These are phyloP conservation scores for Cecropterus lyciades DNA, from an alignment of 1,140 invertebrate species.

Conservation along the genomic window DNA sequence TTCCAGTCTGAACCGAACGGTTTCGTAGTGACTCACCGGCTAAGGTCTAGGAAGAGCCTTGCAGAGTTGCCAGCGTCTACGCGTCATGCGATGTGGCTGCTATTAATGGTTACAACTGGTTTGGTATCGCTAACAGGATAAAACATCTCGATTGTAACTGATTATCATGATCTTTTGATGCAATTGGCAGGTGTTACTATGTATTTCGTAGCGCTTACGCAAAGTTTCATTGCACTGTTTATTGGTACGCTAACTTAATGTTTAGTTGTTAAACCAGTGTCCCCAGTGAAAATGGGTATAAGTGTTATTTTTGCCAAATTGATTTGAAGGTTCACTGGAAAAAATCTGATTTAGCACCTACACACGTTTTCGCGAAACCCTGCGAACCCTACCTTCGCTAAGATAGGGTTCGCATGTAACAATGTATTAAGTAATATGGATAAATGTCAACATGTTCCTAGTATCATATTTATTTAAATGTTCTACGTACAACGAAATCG, in stretches of 20 bases:
- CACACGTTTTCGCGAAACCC: no score
- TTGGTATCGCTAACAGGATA: slow-evolving; percentile 35
- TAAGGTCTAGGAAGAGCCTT: slow-evolving; percentile 69
- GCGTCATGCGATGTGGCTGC: slow-evolving; percentile 46
- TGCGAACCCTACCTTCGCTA: no score
- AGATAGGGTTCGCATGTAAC: no score
- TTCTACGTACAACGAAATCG: no score
- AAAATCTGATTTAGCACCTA: no score
- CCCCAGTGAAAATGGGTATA: no score
- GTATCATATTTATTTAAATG: no score
- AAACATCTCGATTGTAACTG: slow-evolving; percentile 21
- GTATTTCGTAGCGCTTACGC: slow-evolving; percentile 11
- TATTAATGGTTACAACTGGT: slow-evolving; percentile 54
- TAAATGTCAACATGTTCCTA: no score
- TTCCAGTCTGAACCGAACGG: slow-evolving; percentile 9
- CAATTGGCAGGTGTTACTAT: slow-evolving; percentile 1
- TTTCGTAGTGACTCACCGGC: slow-evolving; percentile 48
- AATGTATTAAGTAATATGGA: no score
- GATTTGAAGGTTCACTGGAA: no score
- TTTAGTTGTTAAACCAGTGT: no score
- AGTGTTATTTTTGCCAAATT: no score
- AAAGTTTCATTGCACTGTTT: background rate
- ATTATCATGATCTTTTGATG: slow-evolving; percentile 21
- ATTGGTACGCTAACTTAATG: background rate
- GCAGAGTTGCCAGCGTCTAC: slow-evolving; percentile 37